phyloP scores from a whole-genome alignment of 2,888 invertebrate genomes.

The Hydrotaea diabolus region DNA sequence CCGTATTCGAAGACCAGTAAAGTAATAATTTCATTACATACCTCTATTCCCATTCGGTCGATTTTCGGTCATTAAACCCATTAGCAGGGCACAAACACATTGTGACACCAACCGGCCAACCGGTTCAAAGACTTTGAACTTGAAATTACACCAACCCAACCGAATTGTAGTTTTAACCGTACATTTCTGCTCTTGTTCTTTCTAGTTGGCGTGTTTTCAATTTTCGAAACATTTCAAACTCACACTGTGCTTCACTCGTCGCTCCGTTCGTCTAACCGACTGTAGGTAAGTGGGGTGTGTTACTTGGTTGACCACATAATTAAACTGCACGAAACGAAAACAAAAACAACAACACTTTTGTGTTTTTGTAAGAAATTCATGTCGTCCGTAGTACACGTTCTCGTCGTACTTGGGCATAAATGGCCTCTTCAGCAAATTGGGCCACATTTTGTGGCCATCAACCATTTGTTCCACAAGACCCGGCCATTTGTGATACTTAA shows the following conservation, averaged over 20 bases:
- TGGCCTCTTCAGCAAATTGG: background rate
- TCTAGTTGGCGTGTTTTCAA: background rate
- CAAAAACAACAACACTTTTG: background rate
- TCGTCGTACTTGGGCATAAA: no score
- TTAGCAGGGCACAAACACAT: constrained; percentile 1
- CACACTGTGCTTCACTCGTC: no score
- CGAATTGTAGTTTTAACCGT: constrained; percentile 37
- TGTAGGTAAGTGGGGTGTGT: background rate
- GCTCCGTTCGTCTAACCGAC: background rate
- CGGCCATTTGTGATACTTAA: background rate
- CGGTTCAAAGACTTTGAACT: constrained; percentile 52
- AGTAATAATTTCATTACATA: no score
- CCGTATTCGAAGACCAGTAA: no score
- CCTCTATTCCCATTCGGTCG: background rate
- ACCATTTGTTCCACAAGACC: constrained; percentile 1
- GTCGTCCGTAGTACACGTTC: no score
- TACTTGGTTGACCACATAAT: no score
- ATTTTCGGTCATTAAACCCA: constrained; percentile 50
- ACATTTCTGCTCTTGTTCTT: constrained; percentile 7
- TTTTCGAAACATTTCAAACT: background rate
- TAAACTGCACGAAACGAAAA: background rate
- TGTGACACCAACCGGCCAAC: background rate
- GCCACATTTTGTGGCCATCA: background rate
- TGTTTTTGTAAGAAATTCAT: background rate
- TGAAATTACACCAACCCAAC: constrained; percentile 19